Conservation (phyloP, 1,140 invertebrate genomes). For the Hydropsyche tenuis region DNA sequence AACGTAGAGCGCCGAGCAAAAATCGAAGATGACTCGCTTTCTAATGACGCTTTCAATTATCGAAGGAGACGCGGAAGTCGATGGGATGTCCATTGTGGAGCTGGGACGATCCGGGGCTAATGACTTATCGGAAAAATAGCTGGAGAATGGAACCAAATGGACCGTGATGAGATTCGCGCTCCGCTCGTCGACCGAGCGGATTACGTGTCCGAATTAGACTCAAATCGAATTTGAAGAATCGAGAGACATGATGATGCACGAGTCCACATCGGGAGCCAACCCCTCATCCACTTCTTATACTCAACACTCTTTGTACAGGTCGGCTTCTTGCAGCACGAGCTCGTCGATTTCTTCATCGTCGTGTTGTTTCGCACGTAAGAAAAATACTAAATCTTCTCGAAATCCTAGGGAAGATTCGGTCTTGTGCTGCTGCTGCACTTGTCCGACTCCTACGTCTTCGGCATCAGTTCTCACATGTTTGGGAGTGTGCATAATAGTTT, state of each 20-base stretch:
- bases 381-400: slow-evolving; percentile 28
- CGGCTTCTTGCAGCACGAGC: slow-evolving; percentile 34
- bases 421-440: slow-evolving; percentile 46
- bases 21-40: slow-evolving; percentile 19
- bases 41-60: slow-evolving; percentile 48
- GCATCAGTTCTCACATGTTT: slow-evolving; percentile 59
- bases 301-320: slow-evolving; percentile 43
- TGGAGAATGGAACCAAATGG: slow-evolving; percentile 45
- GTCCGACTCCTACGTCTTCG: slow-evolving; percentile 50
- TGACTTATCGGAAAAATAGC: slow-evolving; percentile 31
- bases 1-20: no score
- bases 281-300: slow-evolving; percentile 46
- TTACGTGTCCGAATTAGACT: not conserved
- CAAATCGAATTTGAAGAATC: not conserved
- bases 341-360: slow-evolving; percentile 36
- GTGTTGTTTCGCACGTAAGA: slow-evolving; percentile 44
- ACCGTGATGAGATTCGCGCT: slow-evolving; percentile 34
- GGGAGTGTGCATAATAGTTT: slow-evolving; percentile 83
- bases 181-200: slow-evolving; percentile 31
- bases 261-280: slow-evolving; percentile 46
- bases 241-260: slow-evolving; percentile 45
- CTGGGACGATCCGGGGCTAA: slow-evolving; percentile 34
- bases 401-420: slow-evolving; percentile 44
- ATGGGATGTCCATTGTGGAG: slow-evolving; percentile 15
- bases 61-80: slow-evolving; percentile 9